Evolutionary conservation across 2,888 invertebrate genomes (phyloP), one percentile per base, ranked within the genome.

Genomic region (Allygus modestus): DNA sequence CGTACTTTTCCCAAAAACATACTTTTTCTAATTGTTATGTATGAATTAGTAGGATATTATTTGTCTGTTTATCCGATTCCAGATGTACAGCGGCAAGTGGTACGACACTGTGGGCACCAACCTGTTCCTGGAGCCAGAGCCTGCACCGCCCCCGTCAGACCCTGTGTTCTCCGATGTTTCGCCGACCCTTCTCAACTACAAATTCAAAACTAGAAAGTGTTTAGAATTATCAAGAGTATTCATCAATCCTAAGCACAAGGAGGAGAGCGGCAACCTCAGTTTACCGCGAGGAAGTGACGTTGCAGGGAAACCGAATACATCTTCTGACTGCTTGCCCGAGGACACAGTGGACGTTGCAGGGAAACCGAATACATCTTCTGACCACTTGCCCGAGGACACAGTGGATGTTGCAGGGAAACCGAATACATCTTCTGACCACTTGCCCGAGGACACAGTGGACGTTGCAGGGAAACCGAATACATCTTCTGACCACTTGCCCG

Each of bases 101-200:
- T 94, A 94, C 88, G 93, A 93, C 89, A 92, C 94, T 11, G 89
- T 94, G 85, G 96, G 96, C 26, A 96, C 96, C 20, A 93, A 94
- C 87, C 91, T 96, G 89, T 95, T 96, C 89, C 96, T 96, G 89
- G 93, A 94, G 89, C 23, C 77, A 17, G 93, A 93, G 88, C 92
- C 94, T 86, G 90, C 92, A 54, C 91, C 92, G 82, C 85, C 86
- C 0, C 85, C 88, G 2, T 88, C 89, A 23, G 91, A 91, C 87
- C 88, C 89, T 5, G 88, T 90, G 0, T 91, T 91, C 81, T 85
- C 84, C 23, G 86, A 86, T 26, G 84, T 41, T 5, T 85, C 92
- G 84, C 89, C 92, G 12, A 92, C 94, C 46, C 92, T 92, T 41
- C 90, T 94, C 26, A 93, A 94, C 89, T 94, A 93, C 89, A 87